These are phyloP conservation scores for Agonopterix alstromeriana DNA, from an alignment of 2,888 invertebrate genomes.

Conservation along the genomic window DNA sequence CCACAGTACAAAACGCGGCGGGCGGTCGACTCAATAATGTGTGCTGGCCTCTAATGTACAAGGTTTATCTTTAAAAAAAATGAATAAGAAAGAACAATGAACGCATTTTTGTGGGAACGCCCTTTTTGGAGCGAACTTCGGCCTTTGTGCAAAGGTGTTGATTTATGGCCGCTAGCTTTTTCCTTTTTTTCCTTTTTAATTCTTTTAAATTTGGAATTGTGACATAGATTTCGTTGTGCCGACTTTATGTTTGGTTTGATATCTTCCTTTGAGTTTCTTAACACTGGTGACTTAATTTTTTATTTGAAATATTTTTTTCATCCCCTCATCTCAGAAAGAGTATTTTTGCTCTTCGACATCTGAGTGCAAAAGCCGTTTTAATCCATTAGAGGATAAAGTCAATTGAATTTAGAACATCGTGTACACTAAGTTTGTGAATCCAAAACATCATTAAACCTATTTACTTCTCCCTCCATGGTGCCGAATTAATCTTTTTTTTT, in stretches of 20 bases:
- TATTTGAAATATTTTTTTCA: background rate
- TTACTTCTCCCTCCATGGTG: too few species aligned
- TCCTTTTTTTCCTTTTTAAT: conserved; percentile 5
- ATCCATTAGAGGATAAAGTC: too few species aligned
- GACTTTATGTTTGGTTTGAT: background rate
- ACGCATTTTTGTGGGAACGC: conserved; percentile 25
- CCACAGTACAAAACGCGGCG: background rate
- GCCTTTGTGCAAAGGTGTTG: conserved; percentile 24
- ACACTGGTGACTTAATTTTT: background rate
- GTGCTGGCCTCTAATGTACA: conserved; percentile 14
- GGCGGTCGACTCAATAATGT: conserved; percentile 7
- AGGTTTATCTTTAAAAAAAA: conserved; percentile 35
- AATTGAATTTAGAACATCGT: too few species aligned
- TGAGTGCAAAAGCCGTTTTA: too few species aligned
- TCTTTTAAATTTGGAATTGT: conserved; percentile 4
- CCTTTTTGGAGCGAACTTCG: conserved; percentile 17
- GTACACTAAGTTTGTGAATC: too few species aligned
- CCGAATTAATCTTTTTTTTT: too few species aligned
- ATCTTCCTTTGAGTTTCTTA: background rate
- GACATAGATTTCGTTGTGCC: conserved; percentile 4
- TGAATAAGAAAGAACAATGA: conserved; percentile 34
- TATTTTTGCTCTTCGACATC: too few species aligned
- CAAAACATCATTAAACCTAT: too few species aligned
- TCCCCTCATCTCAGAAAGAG: too few species aligned
- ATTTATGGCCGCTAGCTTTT: conserved; percentile 18